A percentile compares a stretch with the other conserved stretches of the same genome.
These are phyloP conservation scores for Gephyroberyx darwinii DNA, from an alignment of 2,797 vertebrate genomes.

Conservation along the genomic window DNA sequence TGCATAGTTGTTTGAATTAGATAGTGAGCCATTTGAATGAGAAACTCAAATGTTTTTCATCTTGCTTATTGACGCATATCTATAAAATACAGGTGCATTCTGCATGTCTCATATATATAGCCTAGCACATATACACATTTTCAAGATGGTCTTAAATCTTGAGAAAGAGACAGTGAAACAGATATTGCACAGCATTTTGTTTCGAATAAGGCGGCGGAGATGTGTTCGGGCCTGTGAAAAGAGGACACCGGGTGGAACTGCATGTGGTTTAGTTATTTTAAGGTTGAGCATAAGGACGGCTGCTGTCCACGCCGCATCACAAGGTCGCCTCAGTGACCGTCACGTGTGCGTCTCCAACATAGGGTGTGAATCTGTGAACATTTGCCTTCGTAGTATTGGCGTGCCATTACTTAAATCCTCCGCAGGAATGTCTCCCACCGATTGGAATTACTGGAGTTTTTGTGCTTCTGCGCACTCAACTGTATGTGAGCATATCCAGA, in stretches of 20 bases:
- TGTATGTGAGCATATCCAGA: neutral
- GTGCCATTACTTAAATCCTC: conserved; percentile 30
- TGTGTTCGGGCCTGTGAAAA: too few species aligned
- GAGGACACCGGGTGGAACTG: too few species aligned
- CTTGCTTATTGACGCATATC: neutral
- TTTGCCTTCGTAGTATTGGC: conserved; percentile 21
- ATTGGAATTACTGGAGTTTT: neutral
- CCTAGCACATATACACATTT: too few species aligned
- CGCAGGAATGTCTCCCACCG: conserved; percentile 9
- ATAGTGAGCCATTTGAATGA: too few species aligned
- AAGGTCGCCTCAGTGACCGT: neutral
- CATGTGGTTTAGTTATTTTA: conserved; percentile 5
- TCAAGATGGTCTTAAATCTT: too few species aligned
- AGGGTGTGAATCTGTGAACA: neutral
- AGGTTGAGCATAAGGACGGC: neutral
- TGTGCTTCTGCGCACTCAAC: conserved; percentile 4
- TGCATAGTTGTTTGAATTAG: too few species aligned
- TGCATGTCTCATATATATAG: neutral
- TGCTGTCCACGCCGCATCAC: neutral
- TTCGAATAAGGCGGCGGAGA: too few species aligned
- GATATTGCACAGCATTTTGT: too few species aligned
- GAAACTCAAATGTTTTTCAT: too few species aligned
- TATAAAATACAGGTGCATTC: neutral
- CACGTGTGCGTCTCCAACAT: neutral
- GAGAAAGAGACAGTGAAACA: too few species aligned